Evolutionary conservation across 2,113 vertebrate genomes (phyloP), one percentile per base, ranked within the genome.

Genomic region (Mustelus asterias): DNA sequence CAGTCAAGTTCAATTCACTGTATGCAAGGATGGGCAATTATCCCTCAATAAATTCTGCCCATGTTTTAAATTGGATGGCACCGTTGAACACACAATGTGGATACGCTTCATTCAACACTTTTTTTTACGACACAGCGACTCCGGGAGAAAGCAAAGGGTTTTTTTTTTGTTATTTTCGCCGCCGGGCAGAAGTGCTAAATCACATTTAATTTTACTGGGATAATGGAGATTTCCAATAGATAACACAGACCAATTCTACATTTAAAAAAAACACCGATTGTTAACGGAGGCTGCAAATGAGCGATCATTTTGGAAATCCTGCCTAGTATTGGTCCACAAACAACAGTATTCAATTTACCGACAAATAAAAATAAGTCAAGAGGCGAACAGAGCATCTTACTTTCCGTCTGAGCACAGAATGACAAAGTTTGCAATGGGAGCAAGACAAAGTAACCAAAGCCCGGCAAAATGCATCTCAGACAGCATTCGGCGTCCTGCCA

Each of bases 1-100:
- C 86, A 96, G 96, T 96, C 96, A 96, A 86, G 92, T 96, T 96
- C 96, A 72, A 96, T 96, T 96, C 90, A 95, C 78, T 89, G 96
- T 96, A 96, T 96, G 96, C 96, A 95, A 96, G 65, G 96, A 95
- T 96, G 96, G 95, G 88, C 78, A 95, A 83, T 80, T 96, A 94
- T 86, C 93, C 86, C 96, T 94, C 96, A 89, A 88, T 85, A 94
- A 83, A 67, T 96, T 95, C 94, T 54, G 94, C 94, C 48, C 41
- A 95, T 95, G 41, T 48, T 76, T 95, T 95, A 95, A 95, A 95
- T 72, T 95, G 94, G 94, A 95, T 95, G 94, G 94, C 94, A 67
- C 94, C 70, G 94, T 67, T 76, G 94, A 95, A 95, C 41, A 95
- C 37, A 95, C 94, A 95, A 95, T 95, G 67, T 95, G 24, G 44